These are phyloP conservation scores for Etheostoma cragini DNA, from an alignment of 2,113 vertebrate species.

Conservation along the genomic window DNA sequence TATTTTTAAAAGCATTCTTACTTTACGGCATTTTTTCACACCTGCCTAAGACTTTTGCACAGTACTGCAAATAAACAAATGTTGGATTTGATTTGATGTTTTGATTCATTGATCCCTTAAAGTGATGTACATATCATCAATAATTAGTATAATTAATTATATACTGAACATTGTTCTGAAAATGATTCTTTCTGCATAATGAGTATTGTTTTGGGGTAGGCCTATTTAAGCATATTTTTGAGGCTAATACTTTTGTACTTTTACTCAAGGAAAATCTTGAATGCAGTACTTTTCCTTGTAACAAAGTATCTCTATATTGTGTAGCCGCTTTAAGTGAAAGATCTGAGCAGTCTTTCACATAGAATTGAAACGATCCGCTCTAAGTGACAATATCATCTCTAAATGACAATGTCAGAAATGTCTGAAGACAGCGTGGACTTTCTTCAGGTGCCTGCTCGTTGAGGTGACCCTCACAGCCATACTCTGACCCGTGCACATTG, in stretches of 20 bases:
- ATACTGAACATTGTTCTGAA: neutral
- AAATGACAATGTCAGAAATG: neutral
- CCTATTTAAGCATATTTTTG: neutral
- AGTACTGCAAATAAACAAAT: too few relatives aligned
- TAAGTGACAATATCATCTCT: neutral
- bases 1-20: too few relatives aligned
- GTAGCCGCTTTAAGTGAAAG: neutral
- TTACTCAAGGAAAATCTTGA: neutral
- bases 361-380: neutral
- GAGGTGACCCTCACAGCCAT: neutral
- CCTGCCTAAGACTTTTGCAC: too few relatives aligned
- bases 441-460: neutral
- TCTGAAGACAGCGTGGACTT: slow-evolving; percentile 7
- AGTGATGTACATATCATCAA: neutral
- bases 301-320: neutral
- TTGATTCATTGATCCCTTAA: neutral
- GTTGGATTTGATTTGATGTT: too few relatives aligned
- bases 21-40: too few relatives aligned
- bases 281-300: neutral
- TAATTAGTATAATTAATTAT: neutral
- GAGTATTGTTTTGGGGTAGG: neutral
- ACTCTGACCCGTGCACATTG: slow-evolving; percentile 6
- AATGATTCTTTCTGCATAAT: neutral
- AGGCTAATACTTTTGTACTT: neutral
- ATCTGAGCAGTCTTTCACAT: neutral